Base-by-base conservation (phyloP, 2,113 vertebrate genomes). In the Hypanus sabinus region DNA sequence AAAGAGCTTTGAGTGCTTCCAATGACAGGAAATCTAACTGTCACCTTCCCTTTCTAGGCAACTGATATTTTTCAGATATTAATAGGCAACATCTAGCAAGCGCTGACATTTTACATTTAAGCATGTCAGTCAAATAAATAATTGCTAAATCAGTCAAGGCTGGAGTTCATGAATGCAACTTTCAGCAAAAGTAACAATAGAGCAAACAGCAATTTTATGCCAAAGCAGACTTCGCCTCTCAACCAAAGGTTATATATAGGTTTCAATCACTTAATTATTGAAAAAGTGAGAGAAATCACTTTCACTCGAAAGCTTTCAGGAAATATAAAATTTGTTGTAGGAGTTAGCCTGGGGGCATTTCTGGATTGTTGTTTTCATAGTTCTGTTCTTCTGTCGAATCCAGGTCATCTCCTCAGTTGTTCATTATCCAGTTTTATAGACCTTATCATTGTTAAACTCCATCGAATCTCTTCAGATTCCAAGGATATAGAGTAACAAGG, bases 71-170 rank as follows among this genome's bases (percentile, higher is more conserved):
- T 85, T 85, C 38, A 85, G 18, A 85, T 85, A 57, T 85, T 85
- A 85, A 57, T 16, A 57, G 55, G 38, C 55, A 46, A 57, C 3
- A 46, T 85, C 38, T n/a, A 92, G 65, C 36, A 16, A 46, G 16
- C 3, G 88, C 22, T 6, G 9, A n/a, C 65, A 16, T 38, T 68
- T n/a, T 70, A 70, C 18, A 27, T 36, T 71, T 24, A 38, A 71
- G 65, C 22, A 92, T 92, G 18, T 38, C 20, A 92, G 68, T 92
- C 90, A 92, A 87, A 11, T 87, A 91, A 91, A 68, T 91, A 68
- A 70, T 70, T 92, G 90, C 18, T 46, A 71, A 70, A 71, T 46
- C 70, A 36, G 33, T 92, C 68, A 46, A 9, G n/a, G 38, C 18
- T 20, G 30, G 33, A 71, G 65, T 62, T 92, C 90, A 71, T 38